phyloP scores from a whole-genome alignment of 2,113 vertebrate genomes.

The Laticauda colubrina region DNA sequence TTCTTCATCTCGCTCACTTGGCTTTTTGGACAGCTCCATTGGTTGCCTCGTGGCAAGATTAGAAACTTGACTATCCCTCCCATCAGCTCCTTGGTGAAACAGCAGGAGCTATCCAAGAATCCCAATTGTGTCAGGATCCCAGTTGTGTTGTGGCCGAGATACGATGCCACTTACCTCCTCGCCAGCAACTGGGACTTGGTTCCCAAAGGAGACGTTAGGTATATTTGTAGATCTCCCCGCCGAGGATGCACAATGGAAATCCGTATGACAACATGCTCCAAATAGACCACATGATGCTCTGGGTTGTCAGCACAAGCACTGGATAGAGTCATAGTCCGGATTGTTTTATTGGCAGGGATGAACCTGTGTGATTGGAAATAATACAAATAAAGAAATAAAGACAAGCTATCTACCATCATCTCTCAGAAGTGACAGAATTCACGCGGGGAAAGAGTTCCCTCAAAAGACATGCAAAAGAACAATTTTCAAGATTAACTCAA shows the following conservation, averaged over 20 bases:
- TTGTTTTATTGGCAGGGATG: constrained; percentile 77
- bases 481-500: not conserved
- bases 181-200: constrained; percentile 86
- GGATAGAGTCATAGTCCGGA: constrained; percentile 74
- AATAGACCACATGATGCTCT: constrained; percentile 74
- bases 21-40: not conserved
- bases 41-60: not conserved
- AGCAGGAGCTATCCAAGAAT: not conserved
- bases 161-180: constrained; percentile 74
- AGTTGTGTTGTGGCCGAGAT: accelerated
- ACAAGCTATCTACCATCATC: no score
- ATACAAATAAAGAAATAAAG: not conserved
- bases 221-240: constrained; percentile 88
- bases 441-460: not conserved
- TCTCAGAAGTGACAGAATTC: not conserved
- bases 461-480: not conserved
- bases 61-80: not conserved
- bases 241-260: constrained; percentile 81
- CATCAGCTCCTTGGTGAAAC: no score
- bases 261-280: constrained; percentile 86
- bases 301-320: constrained; percentile 75
- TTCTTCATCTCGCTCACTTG: not conserved
- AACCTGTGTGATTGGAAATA: constrained; percentile 64
- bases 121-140: not conserved
- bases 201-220: constrained; percentile 83